These are phyloP conservation scores for Nymphicus hollandicus DNA, from an alignment of 2,113 vertebrate species.

Conservation along the genomic window DNA sequence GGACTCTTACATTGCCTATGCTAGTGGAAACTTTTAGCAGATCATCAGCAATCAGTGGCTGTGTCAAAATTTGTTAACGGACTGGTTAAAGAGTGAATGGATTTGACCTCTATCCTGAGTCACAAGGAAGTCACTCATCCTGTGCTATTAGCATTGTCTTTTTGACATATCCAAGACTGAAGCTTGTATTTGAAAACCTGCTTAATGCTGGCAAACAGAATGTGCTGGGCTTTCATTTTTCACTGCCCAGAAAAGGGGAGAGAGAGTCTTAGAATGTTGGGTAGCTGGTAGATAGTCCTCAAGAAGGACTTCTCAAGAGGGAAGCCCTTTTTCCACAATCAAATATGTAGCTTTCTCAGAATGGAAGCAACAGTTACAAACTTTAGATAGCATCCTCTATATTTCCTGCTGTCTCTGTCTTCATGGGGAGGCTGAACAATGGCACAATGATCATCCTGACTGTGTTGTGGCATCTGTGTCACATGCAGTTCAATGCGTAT, in stretches of 20 bases:
- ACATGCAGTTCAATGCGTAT: not conserved
- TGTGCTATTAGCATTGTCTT: not conserved
- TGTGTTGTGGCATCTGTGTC: not conserved
- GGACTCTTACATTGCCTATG: not conserved
- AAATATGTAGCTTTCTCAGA: not conserved
- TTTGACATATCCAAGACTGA: not conserved
- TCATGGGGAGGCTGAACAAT: not conserved
- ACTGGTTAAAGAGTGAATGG: not conserved
- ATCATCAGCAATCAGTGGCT: not conserved
- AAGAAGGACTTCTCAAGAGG: not conserved
- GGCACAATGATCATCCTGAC: not conserved
- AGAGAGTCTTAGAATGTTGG: not conserved
- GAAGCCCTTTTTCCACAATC: not conserved
- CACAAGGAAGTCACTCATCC: constrained; percentile 16
- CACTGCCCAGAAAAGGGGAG: not conserved
- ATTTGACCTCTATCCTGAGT: constrained; percentile 2
- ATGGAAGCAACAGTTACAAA: not conserved
- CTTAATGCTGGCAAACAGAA: not conserved
- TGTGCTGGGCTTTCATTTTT: constrained; percentile 4
- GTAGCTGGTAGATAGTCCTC: not conserved
- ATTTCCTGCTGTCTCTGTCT: not conserved
- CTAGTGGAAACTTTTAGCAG: not conserved
- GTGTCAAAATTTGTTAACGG: not conserved
- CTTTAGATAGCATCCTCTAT: not conserved
- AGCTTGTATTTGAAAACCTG: not conserved